Evolutionary conservation across 2,888 invertebrate species (phyloP).

Genomic region (Tiliacea aurago): DNA sequence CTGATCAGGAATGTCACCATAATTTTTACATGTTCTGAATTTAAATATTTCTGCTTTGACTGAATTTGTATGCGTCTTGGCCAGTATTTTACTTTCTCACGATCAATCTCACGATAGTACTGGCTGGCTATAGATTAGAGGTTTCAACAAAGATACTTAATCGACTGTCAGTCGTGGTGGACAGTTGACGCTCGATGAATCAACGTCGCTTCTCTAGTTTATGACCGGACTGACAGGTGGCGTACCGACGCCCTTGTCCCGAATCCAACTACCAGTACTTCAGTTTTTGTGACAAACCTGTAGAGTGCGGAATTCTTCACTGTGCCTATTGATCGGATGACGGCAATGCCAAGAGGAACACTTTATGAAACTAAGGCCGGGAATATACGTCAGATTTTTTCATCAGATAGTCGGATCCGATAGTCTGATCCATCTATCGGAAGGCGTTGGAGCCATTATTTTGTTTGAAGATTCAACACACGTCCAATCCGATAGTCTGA

Average conservation of each 20-base stretch:
- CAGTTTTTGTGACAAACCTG: slow-evolving; percentile 40
- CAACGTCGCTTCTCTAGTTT: slow-evolving; percentile 54
- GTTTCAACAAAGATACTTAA: slow-evolving; percentile 51
- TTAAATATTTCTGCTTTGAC: neutral
- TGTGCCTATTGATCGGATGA: neutral
- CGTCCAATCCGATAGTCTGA: too few relatives aligned
- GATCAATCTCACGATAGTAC: slow-evolving; percentile 38
- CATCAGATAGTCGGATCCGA: too few relatives aligned
- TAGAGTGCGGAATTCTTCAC: slow-evolving; percentile 23
- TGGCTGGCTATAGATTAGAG: slow-evolving; percentile 41
- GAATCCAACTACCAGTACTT: neutral
- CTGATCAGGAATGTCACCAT: neutral
- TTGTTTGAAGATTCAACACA: too few relatives aligned
- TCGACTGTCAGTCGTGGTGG: slow-evolving; percentile 53
- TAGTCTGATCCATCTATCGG: too few relatives aligned
- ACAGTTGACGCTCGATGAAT: slow-evolving; percentile 57
- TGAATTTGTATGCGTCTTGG: slow-evolving; percentile 10
- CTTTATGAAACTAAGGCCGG: neutral
- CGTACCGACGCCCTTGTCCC: slow-evolving; percentile 31
- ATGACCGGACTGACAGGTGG: slow-evolving; percentile 54
- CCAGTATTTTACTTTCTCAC: slow-evolving; percentile 26
- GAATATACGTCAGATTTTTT: too few relatives aligned
- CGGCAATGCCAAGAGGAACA: neutral
- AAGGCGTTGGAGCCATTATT: too few relatives aligned
- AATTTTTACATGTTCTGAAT: slow-evolving; percentile 13